These are phyloP conservation scores for Alethe castanea DNA, from an alignment of 2,113 vertebrate genomes.

Conservation along the genomic window DNA sequence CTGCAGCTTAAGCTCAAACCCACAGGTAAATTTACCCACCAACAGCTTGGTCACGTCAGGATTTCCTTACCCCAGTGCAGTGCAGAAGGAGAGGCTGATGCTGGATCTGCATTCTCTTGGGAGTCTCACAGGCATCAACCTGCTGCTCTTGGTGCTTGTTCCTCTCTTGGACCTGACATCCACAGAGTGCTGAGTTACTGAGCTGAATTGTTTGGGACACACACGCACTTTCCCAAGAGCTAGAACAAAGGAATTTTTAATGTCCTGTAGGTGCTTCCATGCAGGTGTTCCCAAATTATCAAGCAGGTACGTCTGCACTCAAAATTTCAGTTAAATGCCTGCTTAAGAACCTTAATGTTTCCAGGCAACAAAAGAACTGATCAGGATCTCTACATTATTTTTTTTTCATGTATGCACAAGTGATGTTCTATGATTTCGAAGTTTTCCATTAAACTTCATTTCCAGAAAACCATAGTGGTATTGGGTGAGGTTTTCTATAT, in stretches of 20 bases:
- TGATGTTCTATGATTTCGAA: not conserved
- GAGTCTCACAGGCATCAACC: rapidly evolving
- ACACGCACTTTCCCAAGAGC: not conserved
- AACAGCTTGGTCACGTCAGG: not conserved
- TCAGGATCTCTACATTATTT: not conserved
- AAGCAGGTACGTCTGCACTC: not conserved
- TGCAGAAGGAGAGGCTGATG: not conserved
- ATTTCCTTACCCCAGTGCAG: rapidly evolving
- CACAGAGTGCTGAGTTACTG: rapidly evolving
- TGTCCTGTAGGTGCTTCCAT: not conserved
- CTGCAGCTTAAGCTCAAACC: not conserved
- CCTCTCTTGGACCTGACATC: too few relatives aligned
- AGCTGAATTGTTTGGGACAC: not conserved
- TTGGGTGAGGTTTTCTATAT: not conserved
- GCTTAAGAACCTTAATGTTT: not conserved
- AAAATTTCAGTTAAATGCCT: not conserved
- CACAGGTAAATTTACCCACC: not conserved
- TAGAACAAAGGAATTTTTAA: not conserved
- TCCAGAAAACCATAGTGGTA: not conserved
- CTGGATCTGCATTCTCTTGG: rapidly evolving
- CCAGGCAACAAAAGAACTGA: not conserved
- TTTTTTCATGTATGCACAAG: not conserved
- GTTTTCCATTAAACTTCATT: not conserved
- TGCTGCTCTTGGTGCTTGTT: not conserved
- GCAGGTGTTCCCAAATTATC: not conserved